These are phyloP conservation scores for Pseudonaja textilis DNA, from an alignment of 2,113 vertebrate genomes.

Conservation along the genomic window DNA sequence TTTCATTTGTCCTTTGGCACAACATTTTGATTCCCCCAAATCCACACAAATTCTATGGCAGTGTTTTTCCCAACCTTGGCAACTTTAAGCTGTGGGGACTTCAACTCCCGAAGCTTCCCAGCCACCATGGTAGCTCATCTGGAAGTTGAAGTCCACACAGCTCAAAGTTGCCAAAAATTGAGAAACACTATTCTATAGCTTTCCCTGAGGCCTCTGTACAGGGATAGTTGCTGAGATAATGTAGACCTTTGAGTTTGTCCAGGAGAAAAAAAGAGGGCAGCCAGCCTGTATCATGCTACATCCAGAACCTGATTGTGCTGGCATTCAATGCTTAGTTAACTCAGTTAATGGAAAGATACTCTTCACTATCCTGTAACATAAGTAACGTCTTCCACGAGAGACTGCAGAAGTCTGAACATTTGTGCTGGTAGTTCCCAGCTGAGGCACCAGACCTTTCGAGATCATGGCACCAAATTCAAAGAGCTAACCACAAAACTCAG, in stretches of 20 bases:
- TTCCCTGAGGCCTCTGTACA: neutral
- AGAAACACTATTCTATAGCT: neutral
- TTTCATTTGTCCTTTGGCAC: neutral
- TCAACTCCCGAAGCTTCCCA: neutral
- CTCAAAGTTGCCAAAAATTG: neutral
- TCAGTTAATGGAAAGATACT: neutral
- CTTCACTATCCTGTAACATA: neutral
- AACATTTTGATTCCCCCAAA: neutral
- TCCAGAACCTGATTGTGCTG: neutral
- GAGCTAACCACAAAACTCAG: neutral
- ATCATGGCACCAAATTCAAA: neutral
- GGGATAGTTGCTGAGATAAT: neutral
- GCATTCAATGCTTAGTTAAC: neutral
- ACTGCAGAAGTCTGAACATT: neutral
- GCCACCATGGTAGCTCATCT: neutral
- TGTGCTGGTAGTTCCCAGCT: neutral
- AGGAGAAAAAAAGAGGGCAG: neutral
- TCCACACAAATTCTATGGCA: neutral
- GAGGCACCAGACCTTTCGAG: neutral
- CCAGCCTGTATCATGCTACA: neutral
- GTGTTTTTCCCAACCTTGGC: neutral
- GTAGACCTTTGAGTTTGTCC: neutral
- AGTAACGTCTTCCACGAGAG: neutral
- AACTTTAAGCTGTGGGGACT: neutral
- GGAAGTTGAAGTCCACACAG: neutral